Percentiles rank a stretch among this genome's conserved stretches.
These are phyloP conservation scores for Tenthredo scrophulariae DNA, from an alignment of 2,888 invertebrate genomes.

Conservation along the genomic window DNA sequence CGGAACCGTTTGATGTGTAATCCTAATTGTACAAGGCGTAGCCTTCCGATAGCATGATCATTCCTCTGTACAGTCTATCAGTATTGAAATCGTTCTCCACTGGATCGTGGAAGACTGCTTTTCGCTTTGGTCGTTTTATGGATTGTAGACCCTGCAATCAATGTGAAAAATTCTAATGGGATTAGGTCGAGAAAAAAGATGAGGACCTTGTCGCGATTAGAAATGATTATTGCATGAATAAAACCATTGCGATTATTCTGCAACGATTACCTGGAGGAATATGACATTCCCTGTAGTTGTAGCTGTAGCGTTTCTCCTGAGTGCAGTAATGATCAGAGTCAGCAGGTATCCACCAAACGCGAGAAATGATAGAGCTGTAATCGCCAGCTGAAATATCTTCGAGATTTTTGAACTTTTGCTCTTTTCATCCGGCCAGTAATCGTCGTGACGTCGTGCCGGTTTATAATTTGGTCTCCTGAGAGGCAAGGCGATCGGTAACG, in stretches of 20 bases:
- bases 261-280: conserved; percentile 71
- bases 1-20: background rate
- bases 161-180: conserved; percentile 56
- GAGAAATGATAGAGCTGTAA: conserved; percentile 89
- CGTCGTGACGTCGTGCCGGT: conserved; percentile 68
- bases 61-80: conserved; percentile 72
- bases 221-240: background rate
- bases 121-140: conserved; percentile 70
- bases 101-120: conserved; percentile 63
- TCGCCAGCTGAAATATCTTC: conserved; percentile 88
- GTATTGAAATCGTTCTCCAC: conserved; percentile 68
- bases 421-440: conserved; percentile 79
- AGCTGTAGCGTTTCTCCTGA: conserved; percentile 81
- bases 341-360: conserved; percentile 92
- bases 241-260: background rate
- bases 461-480: conserved; percentile 66
- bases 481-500: conserved; percentile 70
- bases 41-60: conserved; percentile 72
- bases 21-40: conserved; percentile 63
- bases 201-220: background rate
- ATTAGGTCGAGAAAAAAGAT: background rate
- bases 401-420: conserved; percentile 84
- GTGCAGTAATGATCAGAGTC: conserved; percentile 88
- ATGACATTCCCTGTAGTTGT: conserved; percentile 71
- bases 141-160: conserved; percentile 66